A percentile compares a stretch with the other conserved stretches of the same genome.
Evolutionary conservation across 53 echinoderm and acorn worm species (phyloP).

Genomic region (Mesocentrotus franciscanus): DNA sequence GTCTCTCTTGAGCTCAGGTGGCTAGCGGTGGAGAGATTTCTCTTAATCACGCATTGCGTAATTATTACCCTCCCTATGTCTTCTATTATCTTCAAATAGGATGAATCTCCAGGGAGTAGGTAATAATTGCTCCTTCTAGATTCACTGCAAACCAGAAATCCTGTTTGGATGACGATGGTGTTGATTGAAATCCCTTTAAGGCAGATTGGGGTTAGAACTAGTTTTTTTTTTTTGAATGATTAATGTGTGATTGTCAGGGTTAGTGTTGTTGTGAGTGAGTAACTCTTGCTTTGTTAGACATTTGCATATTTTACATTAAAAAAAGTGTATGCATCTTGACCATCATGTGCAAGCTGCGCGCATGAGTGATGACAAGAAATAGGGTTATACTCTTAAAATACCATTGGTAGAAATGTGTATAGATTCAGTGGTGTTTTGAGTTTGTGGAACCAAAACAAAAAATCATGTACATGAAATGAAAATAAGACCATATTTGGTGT

Average conservation of each 20-base stretch:
- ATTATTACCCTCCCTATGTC: neutral
- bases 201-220: neutral
- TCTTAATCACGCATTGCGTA: slow-evolving; percentile 21
- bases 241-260: neutral
- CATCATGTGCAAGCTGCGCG: too few species aligned
- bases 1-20: neutral
- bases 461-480: too few species aligned
- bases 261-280: neutral
- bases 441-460: too few species aligned
- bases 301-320: neutral
- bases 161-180: neutral
- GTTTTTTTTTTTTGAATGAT: neutral
- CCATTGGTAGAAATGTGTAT: too few species aligned
- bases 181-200: neutral
- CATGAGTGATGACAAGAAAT: too few species aligned
- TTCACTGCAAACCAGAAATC: neutral
- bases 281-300: neutral
- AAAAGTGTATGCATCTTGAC: neutral
- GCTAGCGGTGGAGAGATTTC: neutral
- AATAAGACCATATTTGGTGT: neutral
- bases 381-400: too few species aligned
- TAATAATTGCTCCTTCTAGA: neutral
- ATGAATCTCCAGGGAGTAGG: neutral
- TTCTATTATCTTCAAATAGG: neutral
- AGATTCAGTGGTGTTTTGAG: too few species aligned